Conservation (phyloP, 2,113 vertebrate species). For the Ceyx margarethae region DNA sequence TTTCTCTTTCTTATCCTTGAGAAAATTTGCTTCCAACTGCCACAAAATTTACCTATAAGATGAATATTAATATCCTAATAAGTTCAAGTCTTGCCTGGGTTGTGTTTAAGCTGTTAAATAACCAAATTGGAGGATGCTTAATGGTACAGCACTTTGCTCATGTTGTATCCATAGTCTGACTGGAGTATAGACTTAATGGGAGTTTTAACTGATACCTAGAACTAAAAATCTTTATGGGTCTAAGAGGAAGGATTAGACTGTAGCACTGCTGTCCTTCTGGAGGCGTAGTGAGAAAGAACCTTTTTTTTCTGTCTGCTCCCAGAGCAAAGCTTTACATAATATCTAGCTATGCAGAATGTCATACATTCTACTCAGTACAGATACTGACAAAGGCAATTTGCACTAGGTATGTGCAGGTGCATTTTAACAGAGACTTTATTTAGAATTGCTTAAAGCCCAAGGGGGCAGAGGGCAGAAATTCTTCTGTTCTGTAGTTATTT, state of each 20-base stretch:
- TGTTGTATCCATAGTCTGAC: not conserved
- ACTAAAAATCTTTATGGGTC: not conserved
- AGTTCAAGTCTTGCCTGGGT: not conserved
- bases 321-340: not conserved
- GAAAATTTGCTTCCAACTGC: not conserved
- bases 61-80: not conserved
- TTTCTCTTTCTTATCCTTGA: not conserved
- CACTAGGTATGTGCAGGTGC: constrained; percentile 16
- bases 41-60: not conserved
- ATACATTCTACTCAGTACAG: not conserved
- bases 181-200: not conserved
- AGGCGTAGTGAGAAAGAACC: not conserved
- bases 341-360: not conserved
- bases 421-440: not conserved
- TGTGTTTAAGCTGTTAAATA: not conserved
- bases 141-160: not conserved
- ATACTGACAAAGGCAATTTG: not conserved
- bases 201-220: not conserved
- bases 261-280: not conserved
- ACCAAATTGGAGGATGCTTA: not conserved
- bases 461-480: constrained; percentile 9
- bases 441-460: constrained; percentile 40
- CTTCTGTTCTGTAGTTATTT: constrained; percentile 30
- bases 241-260: not conserved
- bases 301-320: not conserved